Evolutionary conservation across 2,888 invertebrate genomes (phyloP).

Genomic region (Barypeithes pellucidus): DNA sequence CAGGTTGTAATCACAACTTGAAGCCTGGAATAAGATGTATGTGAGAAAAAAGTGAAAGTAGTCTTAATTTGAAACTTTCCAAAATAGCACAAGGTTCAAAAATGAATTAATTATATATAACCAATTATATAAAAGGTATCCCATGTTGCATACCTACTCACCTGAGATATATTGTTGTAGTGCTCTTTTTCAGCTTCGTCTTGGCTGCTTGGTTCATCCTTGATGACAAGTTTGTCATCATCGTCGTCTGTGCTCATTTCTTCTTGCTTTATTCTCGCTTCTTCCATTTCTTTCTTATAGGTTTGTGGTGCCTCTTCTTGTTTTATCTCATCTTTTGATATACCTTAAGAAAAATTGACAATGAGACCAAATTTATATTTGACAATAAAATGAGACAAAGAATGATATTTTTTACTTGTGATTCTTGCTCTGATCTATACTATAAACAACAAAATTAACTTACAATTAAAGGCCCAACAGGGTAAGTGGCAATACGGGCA

Average conservation of each 20-base stretch:
- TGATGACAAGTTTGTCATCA: conserved; percentile 68
- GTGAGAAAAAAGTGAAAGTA: no score
- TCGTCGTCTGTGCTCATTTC: conserved; percentile 67
- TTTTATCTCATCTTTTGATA: conserved; percentile 39
- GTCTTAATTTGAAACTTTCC: no score
- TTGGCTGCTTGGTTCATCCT: conserved; percentile 64
- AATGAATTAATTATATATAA: no score
- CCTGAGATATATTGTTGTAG: conserved; percentile 48
- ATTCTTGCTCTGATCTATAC: no score
- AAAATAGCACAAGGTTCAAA: no score
- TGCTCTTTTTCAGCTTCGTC: conserved; percentile 62
- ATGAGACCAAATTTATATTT: not conserved
- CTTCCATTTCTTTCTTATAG: conserved; percentile 52
- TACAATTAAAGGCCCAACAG: conserved; percentile 31
- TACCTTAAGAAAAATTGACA: conserved; percentile 18
- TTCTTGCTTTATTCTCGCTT: conserved; percentile 53
- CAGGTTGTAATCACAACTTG: conserved; percentile 80
- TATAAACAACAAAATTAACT: conserved; percentile 10
- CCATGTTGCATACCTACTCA: no score
- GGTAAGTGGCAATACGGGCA: conserved; percentile 34
- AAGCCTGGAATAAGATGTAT: conserved; percentile 36
- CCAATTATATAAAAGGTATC: no score
- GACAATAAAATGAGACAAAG: no score
- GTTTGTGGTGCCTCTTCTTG: conserved; percentile 59
- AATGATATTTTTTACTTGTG: no score